Conservation (phyloP, 2,113 vertebrate species). For the Sceloporus undulatus region DNA sequence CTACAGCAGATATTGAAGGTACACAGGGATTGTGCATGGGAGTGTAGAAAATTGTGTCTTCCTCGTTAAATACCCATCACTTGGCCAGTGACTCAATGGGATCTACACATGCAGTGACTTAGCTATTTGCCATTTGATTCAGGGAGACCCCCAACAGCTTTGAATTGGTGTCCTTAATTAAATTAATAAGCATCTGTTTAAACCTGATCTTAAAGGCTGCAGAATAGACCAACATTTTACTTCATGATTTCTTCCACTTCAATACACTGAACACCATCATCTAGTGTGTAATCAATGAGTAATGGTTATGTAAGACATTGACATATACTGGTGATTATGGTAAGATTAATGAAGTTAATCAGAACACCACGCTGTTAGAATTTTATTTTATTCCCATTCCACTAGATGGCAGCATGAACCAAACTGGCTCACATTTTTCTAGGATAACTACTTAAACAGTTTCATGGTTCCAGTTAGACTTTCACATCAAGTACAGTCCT, state of each 20-base stretch:
- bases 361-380: too few relatives aligned
- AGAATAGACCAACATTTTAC: not conserved
- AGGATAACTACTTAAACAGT: not conserved
- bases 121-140: too few relatives aligned
- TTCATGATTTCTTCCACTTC: not conserved
- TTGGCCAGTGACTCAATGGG: too few relatives aligned
- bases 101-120: too few relatives aligned
- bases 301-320: not conserved
- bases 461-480: not conserved
- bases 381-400: not conserved
- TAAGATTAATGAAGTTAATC: not conserved
- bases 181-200: not conserved
- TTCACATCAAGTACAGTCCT: not conserved
- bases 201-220: not conserved
- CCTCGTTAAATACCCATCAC: too few relatives aligned
- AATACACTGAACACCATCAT: not conserved
- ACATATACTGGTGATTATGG: too few relatives aligned
- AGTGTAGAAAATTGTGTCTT: too few relatives aligned
- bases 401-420: not conserved
- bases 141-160: too few relatives aligned
- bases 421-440: not conserved
- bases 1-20: too few relatives aligned
- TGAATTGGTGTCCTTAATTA: not conserved
- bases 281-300: not conserved
- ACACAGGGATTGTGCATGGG: too few relatives aligned